These are phyloP conservation scores for Marisa cornuarietis DNA, from an alignment of 1,140 invertebrate genomes.

Conservation along the genomic window DNA sequence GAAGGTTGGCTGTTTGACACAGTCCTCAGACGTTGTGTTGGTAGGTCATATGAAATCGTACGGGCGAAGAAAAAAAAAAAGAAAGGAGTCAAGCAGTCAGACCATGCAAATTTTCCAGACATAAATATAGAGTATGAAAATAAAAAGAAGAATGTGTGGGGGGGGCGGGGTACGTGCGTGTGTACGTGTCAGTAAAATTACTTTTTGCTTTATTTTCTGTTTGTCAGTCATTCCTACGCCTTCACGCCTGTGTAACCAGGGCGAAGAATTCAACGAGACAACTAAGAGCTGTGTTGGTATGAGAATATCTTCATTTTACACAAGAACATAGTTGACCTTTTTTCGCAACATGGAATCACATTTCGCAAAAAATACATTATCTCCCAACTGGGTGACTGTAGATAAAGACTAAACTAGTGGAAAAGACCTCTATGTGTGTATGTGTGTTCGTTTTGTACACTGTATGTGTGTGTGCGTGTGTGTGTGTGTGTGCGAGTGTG, in stretches of 20 bases:
- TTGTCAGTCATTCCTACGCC: no score
- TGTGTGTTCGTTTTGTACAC: background rate
- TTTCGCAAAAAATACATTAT: no score
- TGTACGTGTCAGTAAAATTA: background rate
- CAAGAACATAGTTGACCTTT: no score
- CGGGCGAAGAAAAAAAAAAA: no score
- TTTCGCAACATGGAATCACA: no score
- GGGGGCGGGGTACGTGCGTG: background rate
- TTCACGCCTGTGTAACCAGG: no score
- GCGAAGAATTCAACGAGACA: no score
- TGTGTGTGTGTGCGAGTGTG: background rate
- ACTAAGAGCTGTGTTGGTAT: no score
- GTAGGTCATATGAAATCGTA: conserved; percentile 6
- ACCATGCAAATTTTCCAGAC: background rate
- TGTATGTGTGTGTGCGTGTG: background rate
- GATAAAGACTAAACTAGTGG: no score
- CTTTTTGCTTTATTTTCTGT: no score
- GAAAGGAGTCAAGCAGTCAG: background rate
- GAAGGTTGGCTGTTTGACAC: conserved; percentile 21
- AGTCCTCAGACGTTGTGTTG: conserved; percentile 12
- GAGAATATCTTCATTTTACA: no score
- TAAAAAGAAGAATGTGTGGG: conserved; percentile 3
- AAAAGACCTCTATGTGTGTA: background rate
- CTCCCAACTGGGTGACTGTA: no score
- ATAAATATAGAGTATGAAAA: background rate